Evolutionary conservation across 2,888 invertebrate species (phyloP).

Genomic region (Torymus aiolomorphi): DNA sequence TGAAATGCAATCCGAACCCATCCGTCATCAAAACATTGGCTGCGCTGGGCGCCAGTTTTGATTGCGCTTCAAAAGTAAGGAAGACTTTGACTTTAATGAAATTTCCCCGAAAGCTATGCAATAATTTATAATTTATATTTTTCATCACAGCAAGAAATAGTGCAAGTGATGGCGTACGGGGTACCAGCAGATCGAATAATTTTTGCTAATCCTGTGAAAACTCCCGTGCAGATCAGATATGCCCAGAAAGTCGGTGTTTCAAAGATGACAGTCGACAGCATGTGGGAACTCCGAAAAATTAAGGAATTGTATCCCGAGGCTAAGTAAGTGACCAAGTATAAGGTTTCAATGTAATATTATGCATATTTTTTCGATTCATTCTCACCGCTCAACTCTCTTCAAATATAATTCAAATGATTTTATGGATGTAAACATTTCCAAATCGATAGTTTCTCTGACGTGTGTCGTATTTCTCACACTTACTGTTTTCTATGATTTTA

Average conservation of each 20-base stretch:
- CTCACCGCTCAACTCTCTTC: too few relatives aligned
- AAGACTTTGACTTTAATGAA: background rate
- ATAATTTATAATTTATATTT: background rate
- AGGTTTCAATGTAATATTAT: background rate
- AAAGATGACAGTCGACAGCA: slow-evolving; percentile 79
- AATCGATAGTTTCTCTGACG: too few relatives aligned
- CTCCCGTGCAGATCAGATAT: slow-evolving; percentile 77
- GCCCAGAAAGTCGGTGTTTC: slow-evolving; percentile 77
- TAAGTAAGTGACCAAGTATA: slow-evolving; percentile 67
- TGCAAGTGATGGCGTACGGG: slow-evolving; percentile 76
- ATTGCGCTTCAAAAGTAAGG: slow-evolving; percentile 78
- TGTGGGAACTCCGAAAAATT: slow-evolving; percentile 79
- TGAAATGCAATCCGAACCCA: slow-evolving; percentile 80
- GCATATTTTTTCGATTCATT: too few relatives aligned
- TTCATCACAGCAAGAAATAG: slow-evolving; percentile 77
- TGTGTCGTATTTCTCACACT: too few relatives aligned
- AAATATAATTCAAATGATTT: too few relatives aligned
- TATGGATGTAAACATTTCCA: too few relatives aligned
- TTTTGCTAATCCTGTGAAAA: slow-evolving; percentile 80
- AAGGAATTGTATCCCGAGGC: slow-evolving; percentile 77
- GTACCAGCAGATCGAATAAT: slow-evolving; percentile 77
- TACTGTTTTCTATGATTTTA: too few relatives aligned
- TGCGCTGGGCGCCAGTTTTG: slow-evolving; percentile 79
- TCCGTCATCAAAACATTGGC: slow-evolving; percentile 75
- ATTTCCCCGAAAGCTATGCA: background rate